phyloP scores from a whole-genome alignment of 2,797 vertebrate genomes.

The Pipistrellus kuhlii region DNA sequence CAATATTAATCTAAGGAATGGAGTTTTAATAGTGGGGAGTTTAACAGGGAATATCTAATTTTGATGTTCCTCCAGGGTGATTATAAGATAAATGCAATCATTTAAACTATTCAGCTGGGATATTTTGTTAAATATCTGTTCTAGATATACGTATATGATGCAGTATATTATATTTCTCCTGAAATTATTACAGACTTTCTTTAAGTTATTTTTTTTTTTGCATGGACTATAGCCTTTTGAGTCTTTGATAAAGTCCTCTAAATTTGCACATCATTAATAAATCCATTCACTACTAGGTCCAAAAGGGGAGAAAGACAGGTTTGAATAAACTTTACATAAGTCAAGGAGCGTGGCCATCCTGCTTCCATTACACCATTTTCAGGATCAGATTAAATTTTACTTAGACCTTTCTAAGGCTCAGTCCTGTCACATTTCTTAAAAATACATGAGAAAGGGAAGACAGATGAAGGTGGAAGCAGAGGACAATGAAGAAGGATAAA shows the following conservation, averaged over 20 bases:
- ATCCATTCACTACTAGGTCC: conserved; percentile 80
- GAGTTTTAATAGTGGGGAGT: conserved; percentile 18
- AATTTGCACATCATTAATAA: conserved; percentile 85
- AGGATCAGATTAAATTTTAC: conserved; percentile 69
- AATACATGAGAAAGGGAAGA: conserved; percentile 60
- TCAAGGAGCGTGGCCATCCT: conserved; percentile 70
- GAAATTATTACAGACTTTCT: conserved; percentile 59
- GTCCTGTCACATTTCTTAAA: conserved; percentile 69
- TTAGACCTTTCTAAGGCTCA: conserved; percentile 58
- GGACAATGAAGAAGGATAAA: conserved; percentile 58
- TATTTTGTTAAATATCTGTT: conserved; percentile 48
- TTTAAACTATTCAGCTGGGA: not conserved
- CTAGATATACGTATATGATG: not conserved
- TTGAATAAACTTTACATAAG: conserved; percentile 85
- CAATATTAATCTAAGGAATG: not conserved
- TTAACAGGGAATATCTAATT: conserved; percentile 44
- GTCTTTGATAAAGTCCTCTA: conserved; percentile 83
- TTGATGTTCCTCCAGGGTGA: not conserved
- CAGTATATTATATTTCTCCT: conserved; percentile 46
- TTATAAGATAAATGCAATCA: conserved; percentile 46
- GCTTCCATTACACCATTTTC: conserved; percentile 77
- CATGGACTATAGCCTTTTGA: conserved; percentile 67
- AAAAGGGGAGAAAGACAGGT: conserved; percentile 79
- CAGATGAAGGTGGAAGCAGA: conserved; percentile 72
- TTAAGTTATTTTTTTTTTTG: conserved; percentile 48